Evolutionary conservation across 2,113 vertebrate genomes (phyloP).

Genomic region (Zapornia atra): DNA sequence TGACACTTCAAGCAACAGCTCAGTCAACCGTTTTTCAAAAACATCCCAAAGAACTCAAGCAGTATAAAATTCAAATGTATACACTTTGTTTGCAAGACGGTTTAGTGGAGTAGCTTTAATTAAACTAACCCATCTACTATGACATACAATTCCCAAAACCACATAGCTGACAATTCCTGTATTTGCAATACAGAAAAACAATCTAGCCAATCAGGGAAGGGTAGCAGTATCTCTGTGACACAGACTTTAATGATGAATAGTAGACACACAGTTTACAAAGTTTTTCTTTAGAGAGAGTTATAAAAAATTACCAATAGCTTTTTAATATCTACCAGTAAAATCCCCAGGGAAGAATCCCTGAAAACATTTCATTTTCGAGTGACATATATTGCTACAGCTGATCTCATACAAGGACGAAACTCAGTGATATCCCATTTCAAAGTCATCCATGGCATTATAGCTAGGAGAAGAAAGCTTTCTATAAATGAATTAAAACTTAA

Average conservation of each 20-base stretch:
- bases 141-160: neutral
- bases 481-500: conserved; percentile 31
- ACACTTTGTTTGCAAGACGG: neutral
- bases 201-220: neutral
- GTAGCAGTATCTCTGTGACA: neutral
- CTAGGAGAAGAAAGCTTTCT: conserved; percentile 31
- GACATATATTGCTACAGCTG: neutral
- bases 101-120: conserved; percentile 9
- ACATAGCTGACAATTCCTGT: neutral
- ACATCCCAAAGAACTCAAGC: neutral
- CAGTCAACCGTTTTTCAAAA: neutral
- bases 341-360: neutral
- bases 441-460: conserved; percentile 2
- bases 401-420: neutral
- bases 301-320: neutral
- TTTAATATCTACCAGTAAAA: neutral
- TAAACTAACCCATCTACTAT: neutral
- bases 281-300: neutral
- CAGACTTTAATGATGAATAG: neutral
- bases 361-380: conserved; percentile 33
- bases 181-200: neutral
- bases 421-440: conserved; percentile 22
- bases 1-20: neutral
- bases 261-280: neutral
- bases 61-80: neutral